phyloP scores from a whole-genome alignment of 2,797 vertebrate genomes.

The Onychomys torridus region DNA sequence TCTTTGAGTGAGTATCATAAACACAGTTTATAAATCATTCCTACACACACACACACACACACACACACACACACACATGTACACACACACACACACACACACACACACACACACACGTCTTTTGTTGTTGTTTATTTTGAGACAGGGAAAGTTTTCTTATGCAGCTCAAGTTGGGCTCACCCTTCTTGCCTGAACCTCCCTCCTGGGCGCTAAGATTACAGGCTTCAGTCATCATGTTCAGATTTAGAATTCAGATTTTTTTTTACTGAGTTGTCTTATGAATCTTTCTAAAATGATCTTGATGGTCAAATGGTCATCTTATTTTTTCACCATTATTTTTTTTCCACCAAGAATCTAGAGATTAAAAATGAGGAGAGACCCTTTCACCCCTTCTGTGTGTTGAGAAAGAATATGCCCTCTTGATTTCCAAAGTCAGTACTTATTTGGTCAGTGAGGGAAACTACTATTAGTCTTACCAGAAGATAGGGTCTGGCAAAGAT shows the following conservation, averaged over 20 bases:
- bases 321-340: not conserved
- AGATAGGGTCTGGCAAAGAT: not conserved
- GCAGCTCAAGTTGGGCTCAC: not conserved
- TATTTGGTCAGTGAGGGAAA: not conserved
- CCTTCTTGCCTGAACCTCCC: not conserved
- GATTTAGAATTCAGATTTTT: not conserved
- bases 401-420: not conserved
- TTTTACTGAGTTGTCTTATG: not conserved
- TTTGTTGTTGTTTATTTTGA: not conserved
- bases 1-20: constrained; percentile 40
- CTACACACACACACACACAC: not conserved
- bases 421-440: constrained; percentile 38
- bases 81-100: too few species aligned
- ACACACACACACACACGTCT: not conserved
- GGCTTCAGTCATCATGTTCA: not conserved
- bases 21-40: not conserved
- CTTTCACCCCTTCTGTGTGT: not conserved
- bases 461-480: not conserved
- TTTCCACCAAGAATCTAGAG: constrained; percentile 39
- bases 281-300: constrained; percentile 54
- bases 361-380: constrained; percentile 9
- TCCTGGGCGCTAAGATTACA: not conserved
- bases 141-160: not conserved
- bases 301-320: not conserved
- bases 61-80: too few species aligned